These are phyloP conservation scores for Turdus rufiventris DNA, from an alignment of 2,113 vertebrate species.

Conservation along the genomic window DNA sequence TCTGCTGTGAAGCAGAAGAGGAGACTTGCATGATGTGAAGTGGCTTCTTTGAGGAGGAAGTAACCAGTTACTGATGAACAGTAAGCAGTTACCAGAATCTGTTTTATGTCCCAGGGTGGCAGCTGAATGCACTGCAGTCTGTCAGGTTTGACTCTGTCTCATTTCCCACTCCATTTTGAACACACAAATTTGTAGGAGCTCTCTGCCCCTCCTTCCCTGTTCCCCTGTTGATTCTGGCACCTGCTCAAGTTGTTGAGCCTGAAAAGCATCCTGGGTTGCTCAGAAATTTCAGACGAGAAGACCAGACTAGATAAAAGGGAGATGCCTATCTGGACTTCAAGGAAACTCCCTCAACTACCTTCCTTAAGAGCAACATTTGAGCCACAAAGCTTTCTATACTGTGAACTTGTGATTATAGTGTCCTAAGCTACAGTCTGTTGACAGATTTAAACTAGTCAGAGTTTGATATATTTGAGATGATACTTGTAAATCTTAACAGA, in stretches of 20 bases:
- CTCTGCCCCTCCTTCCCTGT: neutral
- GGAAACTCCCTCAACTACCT: neutral
- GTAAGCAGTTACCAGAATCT: neutral
- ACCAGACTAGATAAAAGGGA: neutral
- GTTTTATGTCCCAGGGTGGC: neutral
- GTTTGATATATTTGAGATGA: neutral
- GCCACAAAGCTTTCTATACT: neutral
- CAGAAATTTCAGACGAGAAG: neutral
- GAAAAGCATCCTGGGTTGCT: neutral
- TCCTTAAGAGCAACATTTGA: neutral
- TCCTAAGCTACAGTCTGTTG: neutral
- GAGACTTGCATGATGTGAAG: neutral
- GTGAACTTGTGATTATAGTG: neutral
- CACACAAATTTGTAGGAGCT: fast-evolving
- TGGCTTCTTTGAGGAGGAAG: neutral
- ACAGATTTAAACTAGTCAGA: neutral
- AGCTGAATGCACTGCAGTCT: neutral
- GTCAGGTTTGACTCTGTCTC: neutral
- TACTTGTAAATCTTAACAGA: neutral
- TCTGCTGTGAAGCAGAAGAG: neutral
- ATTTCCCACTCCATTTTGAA: neutral
- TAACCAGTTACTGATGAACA: neutral
- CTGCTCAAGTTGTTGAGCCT: neutral
- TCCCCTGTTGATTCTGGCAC: neutral
- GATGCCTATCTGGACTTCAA: neutral